phyloP scores from a whole-genome alignment of 2,797 vertebrate species.

The Danio aesculapii region DNA sequence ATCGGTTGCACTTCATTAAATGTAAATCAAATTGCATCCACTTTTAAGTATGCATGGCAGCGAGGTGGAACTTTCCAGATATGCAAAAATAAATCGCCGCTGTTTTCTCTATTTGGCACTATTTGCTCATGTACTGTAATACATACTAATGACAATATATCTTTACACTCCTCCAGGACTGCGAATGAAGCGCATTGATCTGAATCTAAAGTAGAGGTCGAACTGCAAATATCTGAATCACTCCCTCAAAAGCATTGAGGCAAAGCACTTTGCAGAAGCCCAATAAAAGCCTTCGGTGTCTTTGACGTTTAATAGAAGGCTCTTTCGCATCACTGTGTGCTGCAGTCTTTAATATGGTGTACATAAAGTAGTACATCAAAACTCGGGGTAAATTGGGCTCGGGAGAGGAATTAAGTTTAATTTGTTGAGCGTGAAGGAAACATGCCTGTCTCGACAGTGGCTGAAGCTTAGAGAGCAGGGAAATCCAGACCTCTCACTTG shows the following conservation, averaged over 20 bases:
- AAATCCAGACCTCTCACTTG: conserved; percentile 41
- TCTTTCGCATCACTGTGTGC: conserved; percentile 44
- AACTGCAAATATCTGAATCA: conserved; percentile 30
- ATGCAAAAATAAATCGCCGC: neutral
- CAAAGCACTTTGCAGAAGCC: conserved; percentile 22
- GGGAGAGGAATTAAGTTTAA: conserved; percentile 59
- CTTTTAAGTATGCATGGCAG: neutral
- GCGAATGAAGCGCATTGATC: conserved; percentile 38
- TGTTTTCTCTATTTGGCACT: neutral
- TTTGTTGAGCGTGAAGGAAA: conserved; percentile 61
- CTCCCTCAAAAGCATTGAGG: conserved; percentile 3
- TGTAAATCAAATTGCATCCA: conserved; percentile 10
- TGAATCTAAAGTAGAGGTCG: conserved; percentile 40
- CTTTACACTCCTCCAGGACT: conserved; percentile 3
- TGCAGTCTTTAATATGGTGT: conserved; percentile 52
- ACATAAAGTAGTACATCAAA: conserved; percentile 62
- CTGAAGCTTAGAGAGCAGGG: conserved; percentile 13
- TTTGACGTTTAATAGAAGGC: conserved; percentile 51
- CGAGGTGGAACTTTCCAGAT: neutral
- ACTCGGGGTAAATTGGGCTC: conserved; percentile 56
- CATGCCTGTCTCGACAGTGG: conserved; percentile 27
- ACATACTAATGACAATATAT: conserved; percentile 15
- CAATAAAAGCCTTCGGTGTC: conserved; percentile 33
- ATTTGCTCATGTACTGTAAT: neutral
- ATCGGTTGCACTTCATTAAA: neutral